These are phyloP conservation scores for Acheta domesticus DNA, from an alignment of 2,888 invertebrate genomes.

Conservation along the genomic window DNA sequence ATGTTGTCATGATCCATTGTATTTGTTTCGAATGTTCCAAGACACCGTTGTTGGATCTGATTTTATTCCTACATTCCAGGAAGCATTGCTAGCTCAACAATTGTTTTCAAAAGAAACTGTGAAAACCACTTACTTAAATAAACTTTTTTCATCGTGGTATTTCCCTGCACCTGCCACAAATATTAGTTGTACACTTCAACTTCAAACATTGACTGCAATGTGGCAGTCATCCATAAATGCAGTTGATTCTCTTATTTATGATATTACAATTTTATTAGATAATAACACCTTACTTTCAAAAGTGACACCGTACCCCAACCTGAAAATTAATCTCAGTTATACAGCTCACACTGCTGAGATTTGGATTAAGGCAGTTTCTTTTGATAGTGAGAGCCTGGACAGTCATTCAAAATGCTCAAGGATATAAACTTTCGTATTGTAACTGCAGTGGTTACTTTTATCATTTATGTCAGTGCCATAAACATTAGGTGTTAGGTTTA, in stretches of 20 bases:
- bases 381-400: constrained; percentile 26
- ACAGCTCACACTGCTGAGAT: constrained; percentile 21
- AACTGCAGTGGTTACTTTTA: no score
- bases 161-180: constrained; percentile 36
- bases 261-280: constrained; percentile 19
- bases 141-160: constrained; percentile 34
- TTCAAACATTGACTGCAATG: constrained; percentile 22
- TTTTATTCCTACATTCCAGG: constrained; percentile 29
- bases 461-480: no score
- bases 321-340: not conserved
- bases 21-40: constrained; percentile 53
- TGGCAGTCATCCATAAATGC: constrained; percentile 37
- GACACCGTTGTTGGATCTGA: constrained; percentile 48
- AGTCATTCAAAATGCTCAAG: not conserved
- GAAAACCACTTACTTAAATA: not conserved
- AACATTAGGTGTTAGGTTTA: no score
- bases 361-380: constrained; percentile 32
- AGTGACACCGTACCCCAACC: not conserved
- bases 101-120: constrained; percentile 19
- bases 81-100: constrained; percentile 27
- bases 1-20: constrained; percentile 51
- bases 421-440: not conserved
- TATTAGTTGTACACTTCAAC: constrained; percentile 31
- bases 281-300: not conserved
- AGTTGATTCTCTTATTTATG: constrained; percentile 25